Base-by-base conservation (phyloP, 2,888 invertebrate genomes). In the Cactoblastis cactorum region DNA sequence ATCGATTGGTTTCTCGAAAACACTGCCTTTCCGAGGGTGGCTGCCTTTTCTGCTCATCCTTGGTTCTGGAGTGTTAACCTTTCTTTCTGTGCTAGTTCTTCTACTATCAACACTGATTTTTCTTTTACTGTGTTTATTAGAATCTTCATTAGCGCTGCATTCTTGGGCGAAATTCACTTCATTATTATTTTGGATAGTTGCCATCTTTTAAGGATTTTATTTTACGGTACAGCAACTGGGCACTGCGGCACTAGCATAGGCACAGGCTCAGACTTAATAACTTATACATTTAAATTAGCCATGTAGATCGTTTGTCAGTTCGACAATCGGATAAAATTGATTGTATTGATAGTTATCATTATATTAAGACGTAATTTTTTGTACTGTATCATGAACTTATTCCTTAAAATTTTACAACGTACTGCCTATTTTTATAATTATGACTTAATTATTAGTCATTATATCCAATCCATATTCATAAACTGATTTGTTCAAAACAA, bases 1-100 rank as follows among this genome's bases (percentile, higher is more conserved):
- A 49, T 90, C 71, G 8, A 59, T 32, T 1, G 32, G 34, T 41
- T 39, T 51, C 37, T 37, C 38, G 8, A 37, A 37, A 3, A 28
- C 22, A 9, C 46, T 35, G 35, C 45, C 45, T 12, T 34, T 46
- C 8, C 45, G 33, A 9, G 41, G 41, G 1, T 14, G 41, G 6
- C 45, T 46, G 19, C 35, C 46, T 35, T 46, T 46, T 9, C 34
- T 34, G 11, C 46, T 35, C 12, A 18, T 3, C 2, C 17, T 28
- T 3, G 32, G 43, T 6, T 15, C 43, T 8, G 24, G 41, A 22
- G 15, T 43, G n/a, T 28, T 43, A 11, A 2, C 15, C 14, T 43
- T 43, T 5, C 43, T 43, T 4, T 43, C 28, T 43, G 28, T 43
- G 43, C 43, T 43, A 32, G 28, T 28, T 32, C 32, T 43, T 43